These are phyloP conservation scores for Orientallactaga bullata DNA, from an alignment of 2,113 vertebrate genomes.

Conservation along the genomic window DNA sequence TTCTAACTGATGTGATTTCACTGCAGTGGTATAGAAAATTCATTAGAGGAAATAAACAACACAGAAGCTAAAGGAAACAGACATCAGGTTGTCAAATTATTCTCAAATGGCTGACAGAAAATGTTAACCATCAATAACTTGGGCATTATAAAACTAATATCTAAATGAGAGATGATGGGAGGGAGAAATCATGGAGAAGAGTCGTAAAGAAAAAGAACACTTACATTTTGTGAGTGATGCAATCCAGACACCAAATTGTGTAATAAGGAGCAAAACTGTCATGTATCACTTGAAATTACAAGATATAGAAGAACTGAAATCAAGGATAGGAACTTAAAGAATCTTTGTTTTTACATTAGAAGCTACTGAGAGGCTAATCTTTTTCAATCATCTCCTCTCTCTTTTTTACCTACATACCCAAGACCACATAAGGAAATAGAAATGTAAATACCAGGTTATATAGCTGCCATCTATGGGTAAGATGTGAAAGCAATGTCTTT, in stretches of 20 bases:
- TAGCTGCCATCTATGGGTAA: neutral
- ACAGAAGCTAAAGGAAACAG: neutral
- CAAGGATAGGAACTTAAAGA: fast-evolving
- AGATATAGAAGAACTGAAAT: too few species aligned
- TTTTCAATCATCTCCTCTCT: neutral
- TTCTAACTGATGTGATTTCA: too few species aligned
- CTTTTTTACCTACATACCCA: neutral
- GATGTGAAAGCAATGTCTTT: neutral
- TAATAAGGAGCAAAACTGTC: neutral
- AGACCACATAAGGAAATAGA: neutral
- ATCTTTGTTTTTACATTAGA: neutral
- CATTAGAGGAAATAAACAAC: neutral
- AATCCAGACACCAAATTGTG: fast-evolving
- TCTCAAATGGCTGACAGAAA: neutral
- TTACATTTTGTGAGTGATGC: neutral
- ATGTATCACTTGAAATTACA: neutral
- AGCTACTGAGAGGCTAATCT: neutral
- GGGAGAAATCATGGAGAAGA: neutral
- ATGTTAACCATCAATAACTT: neutral
- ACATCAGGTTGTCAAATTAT: neutral
- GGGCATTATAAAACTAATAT: neutral
- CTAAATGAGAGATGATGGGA: neutral
- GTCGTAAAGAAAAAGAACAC: neutral
- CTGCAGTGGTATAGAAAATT: neutral
- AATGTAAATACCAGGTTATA: neutral